These are phyloP conservation scores for Chaetodon auriga DNA, from an alignment of 2,113 vertebrate species.

Conservation along the genomic window DNA sequence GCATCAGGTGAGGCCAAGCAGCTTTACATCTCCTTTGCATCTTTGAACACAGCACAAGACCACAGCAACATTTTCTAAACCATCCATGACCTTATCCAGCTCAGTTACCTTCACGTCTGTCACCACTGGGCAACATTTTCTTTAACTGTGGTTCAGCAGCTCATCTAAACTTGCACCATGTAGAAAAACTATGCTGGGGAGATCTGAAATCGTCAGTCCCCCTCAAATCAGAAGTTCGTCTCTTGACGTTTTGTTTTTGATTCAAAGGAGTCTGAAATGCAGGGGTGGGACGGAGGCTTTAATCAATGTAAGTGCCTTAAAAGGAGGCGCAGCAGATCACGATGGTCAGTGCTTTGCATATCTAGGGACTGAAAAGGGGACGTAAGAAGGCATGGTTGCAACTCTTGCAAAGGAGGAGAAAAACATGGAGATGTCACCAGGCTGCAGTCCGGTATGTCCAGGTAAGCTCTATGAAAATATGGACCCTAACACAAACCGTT, in stretches of 20 bases:
- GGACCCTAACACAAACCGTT: neutral
- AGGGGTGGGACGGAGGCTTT: neutral
- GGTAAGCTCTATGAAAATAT: neutral
- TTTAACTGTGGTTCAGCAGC: neutral
- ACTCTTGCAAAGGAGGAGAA: no score
- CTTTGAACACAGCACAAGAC: neutral
- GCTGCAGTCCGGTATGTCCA: neutral
- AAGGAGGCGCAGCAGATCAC: neutral
- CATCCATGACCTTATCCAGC: neutral
- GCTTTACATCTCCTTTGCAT: conserved; percentile 36
- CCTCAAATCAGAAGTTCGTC: neutral
- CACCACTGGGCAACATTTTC: neutral
- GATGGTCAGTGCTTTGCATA: conserved; percentile 2
- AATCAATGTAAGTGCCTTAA: neutral
- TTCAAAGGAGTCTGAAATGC: neutral
- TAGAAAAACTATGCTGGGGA: neutral
- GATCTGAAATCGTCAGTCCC: no score
- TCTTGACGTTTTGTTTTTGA: neutral
- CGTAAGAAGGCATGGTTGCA: neutral
- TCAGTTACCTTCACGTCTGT: neutral
- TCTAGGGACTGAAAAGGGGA: no score
- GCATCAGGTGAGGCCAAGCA: neutral
- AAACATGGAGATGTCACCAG: neutral
- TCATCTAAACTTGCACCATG: neutral
- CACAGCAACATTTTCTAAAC: conserved; percentile 2